Evolutionary conservation across 2,797 vertebrate genomes (phyloP).

Genomic region (Enteromius radiatus): DNA sequence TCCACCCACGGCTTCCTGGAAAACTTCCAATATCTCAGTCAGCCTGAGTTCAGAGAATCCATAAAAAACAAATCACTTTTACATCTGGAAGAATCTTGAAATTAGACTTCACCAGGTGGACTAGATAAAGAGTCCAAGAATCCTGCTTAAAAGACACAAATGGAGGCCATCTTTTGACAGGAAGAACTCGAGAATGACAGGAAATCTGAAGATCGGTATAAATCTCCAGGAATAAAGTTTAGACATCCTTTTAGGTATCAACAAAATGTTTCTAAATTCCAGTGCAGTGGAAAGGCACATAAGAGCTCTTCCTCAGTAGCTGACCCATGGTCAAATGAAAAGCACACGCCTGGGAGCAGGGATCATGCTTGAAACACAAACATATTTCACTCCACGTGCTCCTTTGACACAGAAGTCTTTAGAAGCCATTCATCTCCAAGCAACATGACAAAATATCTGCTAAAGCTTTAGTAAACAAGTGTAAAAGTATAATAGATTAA

Average conservation of each 20-base stretch:
- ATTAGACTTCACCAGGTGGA: constrained; percentile 20
- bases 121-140: neutral
- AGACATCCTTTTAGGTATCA: neutral
- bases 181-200: constrained; percentile 1
- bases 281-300: neutral
- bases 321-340: constrained; percentile 9
- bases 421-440: neutral
- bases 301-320: neutral
- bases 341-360: constrained; percentile 11
- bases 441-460: neutral
- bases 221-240: constrained; percentile 2
- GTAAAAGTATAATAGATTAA: neutral
- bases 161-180: constrained; percentile 9
- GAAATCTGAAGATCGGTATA: neutral
- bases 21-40: constrained; percentile 30
- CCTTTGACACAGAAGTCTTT: constrained; percentile 13
- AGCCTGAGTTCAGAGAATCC: constrained; percentile 34
- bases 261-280: neutral
- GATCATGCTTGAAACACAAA: constrained; percentile 16
- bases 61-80: constrained; percentile 37
- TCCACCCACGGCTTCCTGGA: constrained; percentile 23
- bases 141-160: constrained; percentile 5
- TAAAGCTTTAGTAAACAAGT: constrained; percentile 12
- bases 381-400: neutral
- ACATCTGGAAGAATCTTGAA: constrained; percentile 41